phyloP scores from a whole-genome alignment of 2,888 invertebrate species.

The Drosophila paramelanica region DNA sequence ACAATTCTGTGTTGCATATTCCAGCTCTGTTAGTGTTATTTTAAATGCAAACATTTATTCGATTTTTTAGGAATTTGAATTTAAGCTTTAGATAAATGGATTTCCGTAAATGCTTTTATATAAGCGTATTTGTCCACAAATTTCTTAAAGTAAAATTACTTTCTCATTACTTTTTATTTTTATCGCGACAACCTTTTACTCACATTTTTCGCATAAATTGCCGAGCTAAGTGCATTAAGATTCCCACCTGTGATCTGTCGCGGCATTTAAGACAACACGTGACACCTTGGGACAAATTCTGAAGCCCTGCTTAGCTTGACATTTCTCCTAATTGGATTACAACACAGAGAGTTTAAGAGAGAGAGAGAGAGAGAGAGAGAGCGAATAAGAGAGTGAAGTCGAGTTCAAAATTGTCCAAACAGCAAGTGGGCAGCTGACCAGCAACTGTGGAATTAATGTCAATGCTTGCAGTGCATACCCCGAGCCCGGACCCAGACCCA shows the following conservation, averaged over 20 bases:
- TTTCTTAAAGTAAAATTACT: not conserved
- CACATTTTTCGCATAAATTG: constrained; percentile 16
- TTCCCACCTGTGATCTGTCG: constrained; percentile 56
- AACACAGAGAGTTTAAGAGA: constrained; percentile 16
- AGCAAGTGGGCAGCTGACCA: constrained; percentile 61
- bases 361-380: not conserved
- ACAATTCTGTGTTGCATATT: no score
- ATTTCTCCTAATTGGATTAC: constrained; percentile 77
- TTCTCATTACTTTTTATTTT: not conserved
- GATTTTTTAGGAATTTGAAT: not conserved
- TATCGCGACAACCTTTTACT: not conserved
- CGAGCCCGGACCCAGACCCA: not conserved
- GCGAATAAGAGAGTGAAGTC: constrained; percentile 3
- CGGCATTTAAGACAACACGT: constrained; percentile 52
- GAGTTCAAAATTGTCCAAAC: constrained; percentile 64
- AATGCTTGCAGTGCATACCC: constrained; percentile 49
- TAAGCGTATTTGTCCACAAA: not conserved
- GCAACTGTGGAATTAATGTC: constrained; percentile 70
- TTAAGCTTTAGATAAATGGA: not conserved
- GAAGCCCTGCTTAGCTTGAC: constrained; percentile 57
- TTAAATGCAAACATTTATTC: no score
- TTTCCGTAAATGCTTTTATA: not conserved
- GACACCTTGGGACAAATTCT: constrained; percentile 53
- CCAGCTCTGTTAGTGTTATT: no score
- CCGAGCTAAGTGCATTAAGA: constrained; percentile 36